Conservation (phyloP, 2,888 invertebrate genomes). For the Sturmia bella region DNA sequence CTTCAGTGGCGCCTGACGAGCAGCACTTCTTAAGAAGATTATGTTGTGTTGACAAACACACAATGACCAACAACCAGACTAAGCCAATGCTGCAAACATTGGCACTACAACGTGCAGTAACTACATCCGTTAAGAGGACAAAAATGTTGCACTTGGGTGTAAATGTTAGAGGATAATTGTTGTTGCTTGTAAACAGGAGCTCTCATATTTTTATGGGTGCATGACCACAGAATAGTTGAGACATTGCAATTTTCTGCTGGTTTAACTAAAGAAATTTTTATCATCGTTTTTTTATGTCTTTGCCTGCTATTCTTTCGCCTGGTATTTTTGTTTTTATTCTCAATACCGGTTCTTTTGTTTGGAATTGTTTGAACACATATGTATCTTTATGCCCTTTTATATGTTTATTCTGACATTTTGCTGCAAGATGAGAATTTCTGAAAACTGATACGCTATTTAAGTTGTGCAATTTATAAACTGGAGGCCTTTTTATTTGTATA, state of each 20-base stretch:
- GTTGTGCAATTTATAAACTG: no score
- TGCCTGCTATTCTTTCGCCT: neutral
- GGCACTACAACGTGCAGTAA: neutral
- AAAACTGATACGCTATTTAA: no score
- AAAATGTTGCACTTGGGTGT: slow-evolving; percentile 19
- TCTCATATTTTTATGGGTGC: slow-evolving; percentile 16
- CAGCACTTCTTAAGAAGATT: slow-evolving; percentile 49
- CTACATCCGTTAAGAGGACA: neutral
- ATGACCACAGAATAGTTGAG: slow-evolving; percentile 6
- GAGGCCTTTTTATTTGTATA: no score
- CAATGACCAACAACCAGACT: slow-evolving; percentile 32
- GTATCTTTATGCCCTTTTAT: no score
- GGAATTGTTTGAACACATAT: no score
- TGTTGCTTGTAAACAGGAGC: slow-evolving; percentile 20
- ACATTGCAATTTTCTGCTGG: slow-evolving; percentile 47
- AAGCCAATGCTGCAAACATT: slow-evolving; percentile 23
- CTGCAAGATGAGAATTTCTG: no score
- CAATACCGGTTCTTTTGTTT: no score
- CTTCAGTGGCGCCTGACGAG: slow-evolving; percentile 22
- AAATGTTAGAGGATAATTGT: slow-evolving; percentile 20
- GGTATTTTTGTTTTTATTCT: no score
- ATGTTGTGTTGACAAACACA: slow-evolving; percentile 54
- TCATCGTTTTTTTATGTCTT: neutral
- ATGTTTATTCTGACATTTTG: no score
- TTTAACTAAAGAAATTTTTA: slow-evolving; percentile 18